Conservation (phyloP, 2,888 invertebrate species). For the Dinocampus coccinellae region DNA sequence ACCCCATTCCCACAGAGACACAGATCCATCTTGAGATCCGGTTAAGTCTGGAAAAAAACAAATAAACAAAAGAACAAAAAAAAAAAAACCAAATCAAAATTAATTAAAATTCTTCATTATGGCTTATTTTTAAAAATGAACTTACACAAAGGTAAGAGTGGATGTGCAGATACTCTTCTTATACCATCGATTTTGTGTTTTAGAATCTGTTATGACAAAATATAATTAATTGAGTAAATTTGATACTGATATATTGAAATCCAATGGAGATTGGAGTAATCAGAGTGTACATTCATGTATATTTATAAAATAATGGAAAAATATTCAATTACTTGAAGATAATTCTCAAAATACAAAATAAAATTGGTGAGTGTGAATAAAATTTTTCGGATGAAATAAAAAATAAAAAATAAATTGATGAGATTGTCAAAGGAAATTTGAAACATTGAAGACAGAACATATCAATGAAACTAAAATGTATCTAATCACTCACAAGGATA, state of each 20-base stretch:
- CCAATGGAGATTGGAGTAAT: slow-evolving; percentile 20
- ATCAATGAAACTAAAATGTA: neutral
- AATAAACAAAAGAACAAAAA: slow-evolving; percentile 21
- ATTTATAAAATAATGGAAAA: slow-evolving; percentile 25
- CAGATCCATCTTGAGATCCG: slow-evolving; percentile 96
- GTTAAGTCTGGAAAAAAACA: slow-evolving; percentile 79
- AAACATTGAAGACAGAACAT: neutral
- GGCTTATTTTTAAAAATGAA: slow-evolving; percentile 53
- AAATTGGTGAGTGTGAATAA: neutral
- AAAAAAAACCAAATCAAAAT: slow-evolving; percentile 17
- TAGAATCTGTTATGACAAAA: slow-evolving; percentile 79
- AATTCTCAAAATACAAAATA: slow-evolving; percentile 10
- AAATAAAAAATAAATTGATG: slow-evolving; percentile 9
- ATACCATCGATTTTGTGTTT: slow-evolving; percentile 96
- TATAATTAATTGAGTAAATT: slow-evolving; percentile 7
- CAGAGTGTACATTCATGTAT: slow-evolving; percentile 33
- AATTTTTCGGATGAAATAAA: slow-evolving; percentile 4
- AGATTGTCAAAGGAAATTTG: neutral
- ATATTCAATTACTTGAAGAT: slow-evolving; percentile 5
- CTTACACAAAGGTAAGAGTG: slow-evolving; percentile 95
- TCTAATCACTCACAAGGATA: neutral
- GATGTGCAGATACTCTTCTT: slow-evolving; percentile 95
- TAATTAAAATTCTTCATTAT: neutral
- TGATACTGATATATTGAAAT: neutral
- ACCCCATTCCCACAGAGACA: slow-evolving; percentile 98